Conservation (phyloP, 2,888 invertebrate genomes). For the Cheiracanthium punctorium region DNA sequence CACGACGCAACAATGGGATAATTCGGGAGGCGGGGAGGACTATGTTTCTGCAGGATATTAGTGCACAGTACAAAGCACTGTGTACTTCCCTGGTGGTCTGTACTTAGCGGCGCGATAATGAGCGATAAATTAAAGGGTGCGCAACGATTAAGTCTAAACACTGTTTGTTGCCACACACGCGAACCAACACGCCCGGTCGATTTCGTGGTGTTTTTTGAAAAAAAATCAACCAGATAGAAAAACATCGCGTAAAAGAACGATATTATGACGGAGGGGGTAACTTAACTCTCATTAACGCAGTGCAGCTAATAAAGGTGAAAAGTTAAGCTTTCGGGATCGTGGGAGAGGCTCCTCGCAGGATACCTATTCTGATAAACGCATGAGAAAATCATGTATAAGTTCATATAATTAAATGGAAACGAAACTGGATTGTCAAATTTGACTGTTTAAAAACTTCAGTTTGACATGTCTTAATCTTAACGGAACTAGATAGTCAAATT, state of each 20-base stretch:
- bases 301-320: not conserved
- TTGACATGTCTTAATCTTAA: no score
- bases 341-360: not conserved
- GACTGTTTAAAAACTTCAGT: no score
- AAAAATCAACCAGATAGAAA: not conserved
- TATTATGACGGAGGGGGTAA: not conserved
- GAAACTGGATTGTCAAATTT: no score
- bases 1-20: slow-evolving; percentile 27
- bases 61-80: slow-evolving; percentile 23
- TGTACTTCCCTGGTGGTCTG: slow-evolving; percentile 61
- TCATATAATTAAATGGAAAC: no score
- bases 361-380: no score
- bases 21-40: slow-evolving; percentile 18
- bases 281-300: not conserved
- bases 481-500: no score
- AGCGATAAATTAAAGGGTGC: slow-evolving; percentile 61
- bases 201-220: slow-evolving; percentile 35
- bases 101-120: slow-evolving; percentile 66
- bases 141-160: slow-evolving; percentile 11
- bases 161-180: slow-evolving; percentile 56
- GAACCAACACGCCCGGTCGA: slow-evolving; percentile 46
- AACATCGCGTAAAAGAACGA: slow-evolving; percentile 15
- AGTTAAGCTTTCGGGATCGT: not conserved
- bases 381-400: no score
- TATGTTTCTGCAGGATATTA: not conserved